Base-by-base conservation (phyloP, 2,888 invertebrate genomes). In the Drosophila helvetica region DNA sequence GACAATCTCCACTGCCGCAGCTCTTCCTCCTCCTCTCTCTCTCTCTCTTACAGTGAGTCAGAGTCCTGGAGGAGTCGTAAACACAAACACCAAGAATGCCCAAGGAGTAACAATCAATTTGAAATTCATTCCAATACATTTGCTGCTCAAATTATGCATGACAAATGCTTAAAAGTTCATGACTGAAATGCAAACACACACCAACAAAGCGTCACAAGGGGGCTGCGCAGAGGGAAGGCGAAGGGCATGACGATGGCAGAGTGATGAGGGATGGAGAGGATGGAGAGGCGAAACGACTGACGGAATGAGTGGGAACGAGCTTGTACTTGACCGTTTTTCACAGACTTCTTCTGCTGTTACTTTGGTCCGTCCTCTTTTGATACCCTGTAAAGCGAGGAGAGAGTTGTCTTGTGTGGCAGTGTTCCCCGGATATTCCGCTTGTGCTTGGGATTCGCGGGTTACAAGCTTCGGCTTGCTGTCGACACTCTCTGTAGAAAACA, bases 91-190 rank as follows among this genome's bases (percentile, higher is more conserved):
- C 56, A 18, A 33, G 62, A 18, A 9, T 18, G 75, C 48, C 83
- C 79, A 79, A 77, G 86, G 43, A 85, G 38, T 77, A 80, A 84
- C 87, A 87, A 87, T 89, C 89, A 88, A 89, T 88, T 89, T 89
- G 76, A 86, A 86, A 87, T 89, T 89, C 78, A 84, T 89, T 89
- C 89, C 89, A 86, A 89, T 89, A 89, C 89, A 89, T 89, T 89
- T 87, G 78, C 75, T 66, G 79, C 75, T 75, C 85, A 89, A 89
- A 89, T 89, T 89, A 88, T 89, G 89, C 89, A 89, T 89, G 89
- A 81, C 84, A 86, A 87, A 87, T 88, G 83, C 59, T 81, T 80
- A 80, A 88, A 88, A 83, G 79, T 88, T 88, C 86, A 86, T 88
- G 86, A 82, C 84, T 86, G 86, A 81, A 88, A 79, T 78, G 73